Evolutionary conservation across 2,797 vertebrate species (phyloP), one percentile per base, ranked within the genome.

Genomic region (Loris lydekkerianus): DNA sequence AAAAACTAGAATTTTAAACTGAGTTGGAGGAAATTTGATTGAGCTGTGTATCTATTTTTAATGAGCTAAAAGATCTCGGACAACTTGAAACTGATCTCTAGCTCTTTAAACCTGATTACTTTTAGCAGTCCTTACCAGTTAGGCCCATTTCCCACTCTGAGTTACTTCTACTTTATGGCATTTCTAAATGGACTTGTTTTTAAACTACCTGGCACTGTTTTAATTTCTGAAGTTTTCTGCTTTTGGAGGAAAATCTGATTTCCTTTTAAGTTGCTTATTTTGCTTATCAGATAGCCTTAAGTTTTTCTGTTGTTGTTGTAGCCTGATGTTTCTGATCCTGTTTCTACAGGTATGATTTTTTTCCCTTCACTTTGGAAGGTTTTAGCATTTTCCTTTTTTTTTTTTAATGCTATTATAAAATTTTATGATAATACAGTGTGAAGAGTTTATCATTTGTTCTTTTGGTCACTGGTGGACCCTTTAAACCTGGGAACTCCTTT

Each of bases 201-300:
- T 49, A 83, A 93, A 72, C 21, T 86, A 25, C 20, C 43, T 94
- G 70, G 76, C 10, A 49, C 7, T n/a, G 10, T 58, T 92, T 85
- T 83, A 61, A 91, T 56, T 87, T 80, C 34, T 87, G n/a, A 86
- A 40, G 23, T 86, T 93, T 95, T 78, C 37, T 90, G 69, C 17
- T 82, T 96, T 94, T 65, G 56, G 18, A 95, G 58, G 43, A 89
- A 92, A 82, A 73, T 92, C 23, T 20, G 11, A 56, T 75, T 96
- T 96, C 37, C n/a, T 91, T 91, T 72, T 67, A 78, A 65, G 56
- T 84, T 89, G 37, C 84, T 96, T 65, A 76, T 95, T 93, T 70
- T 93, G 10, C 25, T 87, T 93, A 49, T 49, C 49, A 56, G 65
- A 63, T 93, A 83, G 14, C 56, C 37, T 82, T 80, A 76, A 89